Conservation (phyloP, 2,888 invertebrate species). For the Tribolium freemani region DNA sequence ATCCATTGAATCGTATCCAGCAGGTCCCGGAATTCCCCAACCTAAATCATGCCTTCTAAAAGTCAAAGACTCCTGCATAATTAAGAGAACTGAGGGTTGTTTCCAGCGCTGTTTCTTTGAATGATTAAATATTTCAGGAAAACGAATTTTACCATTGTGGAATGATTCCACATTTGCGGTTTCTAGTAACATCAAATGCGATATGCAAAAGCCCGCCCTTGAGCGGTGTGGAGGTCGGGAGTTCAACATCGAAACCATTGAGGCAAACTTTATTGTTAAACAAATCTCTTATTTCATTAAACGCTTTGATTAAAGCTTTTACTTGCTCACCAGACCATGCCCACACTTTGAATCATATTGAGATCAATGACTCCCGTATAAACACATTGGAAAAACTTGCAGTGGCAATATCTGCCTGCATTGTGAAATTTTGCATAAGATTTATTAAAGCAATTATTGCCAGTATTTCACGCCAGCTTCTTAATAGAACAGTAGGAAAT, state of each 20-base stretch:
- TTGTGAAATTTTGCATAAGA: not conserved
- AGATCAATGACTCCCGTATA: conserved; percentile 46
- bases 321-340: conserved; percentile 64
- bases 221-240: conserved; percentile 50
- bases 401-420: not conserved
- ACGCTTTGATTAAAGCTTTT: conserved; percentile 65
- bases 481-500: no score
- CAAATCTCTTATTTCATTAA: conserved; percentile 65
- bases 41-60: not conserved
- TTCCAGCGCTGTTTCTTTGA: not conserved
- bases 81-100: not conserved
- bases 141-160: not conserved
- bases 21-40: not conserved
- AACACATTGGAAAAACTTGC: conserved; percentile 27
- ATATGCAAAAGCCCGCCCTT: conserved; percentile 27
- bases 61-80: not conserved
- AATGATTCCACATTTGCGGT: conserved; percentile 1
- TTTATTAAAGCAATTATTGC: not conserved
- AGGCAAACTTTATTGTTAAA: conserved; percentile 63
- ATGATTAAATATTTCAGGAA: not conserved
- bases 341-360: conserved; percentile 46
- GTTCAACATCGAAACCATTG: conserved; percentile 56
- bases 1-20: conserved; percentile 22
- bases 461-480: not conserved
- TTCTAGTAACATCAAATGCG: not conserved